Base-by-base conservation (phyloP, 2,888 invertebrate species). In the Timema podura region DNA sequence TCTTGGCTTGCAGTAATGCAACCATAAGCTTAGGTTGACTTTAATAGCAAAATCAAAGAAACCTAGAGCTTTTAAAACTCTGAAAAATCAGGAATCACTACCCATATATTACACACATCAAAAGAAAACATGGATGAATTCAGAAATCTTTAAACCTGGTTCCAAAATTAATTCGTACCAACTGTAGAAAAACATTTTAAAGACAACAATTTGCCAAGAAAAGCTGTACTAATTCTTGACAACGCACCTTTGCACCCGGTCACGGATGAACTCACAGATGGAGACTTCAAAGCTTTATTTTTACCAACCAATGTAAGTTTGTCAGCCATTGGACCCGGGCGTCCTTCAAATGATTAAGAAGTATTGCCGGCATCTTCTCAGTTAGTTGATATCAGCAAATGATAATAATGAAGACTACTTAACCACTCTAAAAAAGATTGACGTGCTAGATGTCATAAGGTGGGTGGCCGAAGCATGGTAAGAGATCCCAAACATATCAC, bases 91-190 rank as follows among this genome's bases (percentile, higher is more conserved):
- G n/a, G 47, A 48, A 65, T 47, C 65, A n/a, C n/a, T n/a, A n/a
- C n/a, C n/a, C n/a, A n/a, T n/a, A n/a, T n/a, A 47, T 44, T 66
- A 66, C 49, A 66, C 49, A 66, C 48, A 66, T 66, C 66, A 49
- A 66, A 48, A 66, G 48, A 66, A 66, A 66, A 13, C 49, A 66
- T 66, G n/a, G 66, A 49, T 66, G 16, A 66, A 66, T 49, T 49
- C 66, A 66, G 66, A 48, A 66, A 66, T 66, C 66, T 66, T 66
- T 49, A 66, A 66, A 48, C 49, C 49, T 48, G 48, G 9, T 66
- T 66, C 66, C 65, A 69, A 65, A 69, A 69, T 69, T 0, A 69
- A 65, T 69, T 69, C 57, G n/a, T 69, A 69, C 45, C 6, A 11
- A 7, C 54, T 69, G 57, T 48, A 65, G 49, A 54, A 54, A 69